Base-by-base conservation (phyloP, 2,888 invertebrate species). In the Heliconius cydno region DNA sequence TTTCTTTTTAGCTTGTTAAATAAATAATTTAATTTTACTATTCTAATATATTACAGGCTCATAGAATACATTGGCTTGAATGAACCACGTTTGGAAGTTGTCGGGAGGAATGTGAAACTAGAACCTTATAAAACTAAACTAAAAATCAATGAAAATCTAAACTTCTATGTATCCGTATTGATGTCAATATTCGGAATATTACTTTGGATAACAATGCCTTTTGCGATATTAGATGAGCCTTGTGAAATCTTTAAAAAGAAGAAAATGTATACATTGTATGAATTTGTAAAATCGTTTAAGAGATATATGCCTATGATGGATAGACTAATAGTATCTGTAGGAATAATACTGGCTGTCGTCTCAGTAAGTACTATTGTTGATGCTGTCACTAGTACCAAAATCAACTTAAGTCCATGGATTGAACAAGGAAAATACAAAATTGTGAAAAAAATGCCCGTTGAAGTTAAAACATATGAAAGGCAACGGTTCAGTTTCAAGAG, bases 151-250 rank as follows among this genome's bases (percentile, higher is more conserved):
- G 74, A 81, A 9, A 85, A 83, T 0, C 82, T 89, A 82, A 88
- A 88, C 19, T 81, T 90, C 1, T 87, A 84, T 65, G 80, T 92
- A 4, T 91, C 92, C 0, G 78, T 83, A 2, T 71, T 92, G 34
- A 85, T 91, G 66, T 90, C 92, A 0, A 0, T 90, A 10, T 85
- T 91, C 12, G 83, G 84, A 10, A 79, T 87, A 0, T 66, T 92
- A 10, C 76, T 90, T 1, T 88, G 88, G 76, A 25, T 91, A 0
- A 87, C 91, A 0, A 86, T 92, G 77, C 92, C 92, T 0, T 90
- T 86, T 19, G 87, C 81, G 0, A 77, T 83, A 0, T 65, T 92
- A 41, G 85, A 89, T 25, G 80, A 82, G 3, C 91, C 92, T 0
- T 89, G 88, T 57, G 86, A 88, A 30, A 80, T 85, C 0, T 84